These are phyloP conservation scores for Rhizomys pruinosus DNA, from an alignment of 2,113 vertebrate species.

Conservation along the genomic window DNA sequence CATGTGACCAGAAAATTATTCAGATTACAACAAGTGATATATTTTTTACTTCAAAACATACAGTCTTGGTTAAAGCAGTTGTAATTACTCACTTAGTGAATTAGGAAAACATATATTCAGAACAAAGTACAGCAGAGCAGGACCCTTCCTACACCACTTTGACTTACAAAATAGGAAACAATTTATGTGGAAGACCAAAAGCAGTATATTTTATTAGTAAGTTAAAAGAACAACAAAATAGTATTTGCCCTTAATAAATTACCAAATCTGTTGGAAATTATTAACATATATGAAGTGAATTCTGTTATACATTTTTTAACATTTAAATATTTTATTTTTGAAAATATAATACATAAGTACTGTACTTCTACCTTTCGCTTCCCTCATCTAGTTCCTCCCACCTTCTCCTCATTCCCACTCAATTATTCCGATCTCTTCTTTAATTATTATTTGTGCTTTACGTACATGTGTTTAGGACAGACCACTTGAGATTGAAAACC, in stretches of 20 bases:
- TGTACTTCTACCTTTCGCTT: no score
- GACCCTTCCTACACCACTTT: conserved; percentile 37
- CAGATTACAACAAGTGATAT: conserved; percentile 4
- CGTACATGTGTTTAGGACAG: no score
- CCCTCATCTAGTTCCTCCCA: no score
- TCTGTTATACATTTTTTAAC: background rate
- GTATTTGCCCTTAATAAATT: conserved; percentile 37
- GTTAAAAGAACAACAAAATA: background rate
- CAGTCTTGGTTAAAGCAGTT: background rate
- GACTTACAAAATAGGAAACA: conserved; percentile 33
- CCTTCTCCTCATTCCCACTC: no score
- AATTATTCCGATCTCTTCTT: no score
- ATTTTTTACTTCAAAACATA: conserved; percentile 42
- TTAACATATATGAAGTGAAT: background rate
- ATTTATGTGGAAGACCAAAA: conserved; percentile 8
- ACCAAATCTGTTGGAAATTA: conserved; percentile 49
- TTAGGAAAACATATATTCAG: conserved; percentile 69
- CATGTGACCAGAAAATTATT: background rate
- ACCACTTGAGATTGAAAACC: no score
- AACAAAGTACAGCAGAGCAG: conserved; percentile 64
- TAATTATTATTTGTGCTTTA: no score
- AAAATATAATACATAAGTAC: no score
- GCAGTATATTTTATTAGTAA: conserved; percentile 14
- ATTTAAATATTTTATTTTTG: background rate
- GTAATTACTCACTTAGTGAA: conserved; percentile 26